These are phyloP conservation scores for Pterocles orientalis DNA, from an alignment of 2,113 vertebrate species.

Conservation along the genomic window DNA sequence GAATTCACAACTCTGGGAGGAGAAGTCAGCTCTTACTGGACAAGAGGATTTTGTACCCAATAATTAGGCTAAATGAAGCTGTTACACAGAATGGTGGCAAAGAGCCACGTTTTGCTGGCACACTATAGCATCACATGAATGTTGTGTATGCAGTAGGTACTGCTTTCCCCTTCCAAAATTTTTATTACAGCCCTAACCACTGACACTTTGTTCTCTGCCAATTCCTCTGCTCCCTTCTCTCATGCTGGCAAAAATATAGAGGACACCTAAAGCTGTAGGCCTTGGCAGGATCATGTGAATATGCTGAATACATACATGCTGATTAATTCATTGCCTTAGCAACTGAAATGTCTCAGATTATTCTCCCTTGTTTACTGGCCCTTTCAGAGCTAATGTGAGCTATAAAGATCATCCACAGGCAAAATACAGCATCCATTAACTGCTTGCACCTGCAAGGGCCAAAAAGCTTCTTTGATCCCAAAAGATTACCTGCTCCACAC, in stretches of 20 bases:
- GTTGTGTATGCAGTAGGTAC: conserved; percentile 24
- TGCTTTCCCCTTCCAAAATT: conserved; percentile 58
- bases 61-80: conserved; percentile 61
- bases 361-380: conserved; percentile 3
- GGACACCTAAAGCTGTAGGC: conserved; percentile 15
- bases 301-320: neutral
- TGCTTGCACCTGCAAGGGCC: neutral
- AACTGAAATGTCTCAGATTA: conserved; percentile 28
- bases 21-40: conserved; percentile 52
- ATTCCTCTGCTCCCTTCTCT: neutral
- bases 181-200: conserved; percentile 54
- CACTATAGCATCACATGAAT: neutral
- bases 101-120: conserved; percentile 16
- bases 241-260: conserved; percentile 36
- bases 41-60: conserved; percentile 47
- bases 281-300: conserved; percentile 19
- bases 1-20: conserved; percentile 53
- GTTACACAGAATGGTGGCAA: conserved; percentile 40
- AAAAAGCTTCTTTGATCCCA: neutral
- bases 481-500: neutral
- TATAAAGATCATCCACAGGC: neutral
- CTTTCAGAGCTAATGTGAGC: neutral
- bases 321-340: conserved; percentile 60
- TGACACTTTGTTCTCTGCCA: conserved; percentile 48
- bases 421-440: neutral